A percentile compares a stretch with the other conserved stretches of the same genome.
These are phyloP conservation scores for Eulemur macaco DNA, from an alignment of 2,113 vertebrate genomes.

Conservation along the genomic window DNA sequence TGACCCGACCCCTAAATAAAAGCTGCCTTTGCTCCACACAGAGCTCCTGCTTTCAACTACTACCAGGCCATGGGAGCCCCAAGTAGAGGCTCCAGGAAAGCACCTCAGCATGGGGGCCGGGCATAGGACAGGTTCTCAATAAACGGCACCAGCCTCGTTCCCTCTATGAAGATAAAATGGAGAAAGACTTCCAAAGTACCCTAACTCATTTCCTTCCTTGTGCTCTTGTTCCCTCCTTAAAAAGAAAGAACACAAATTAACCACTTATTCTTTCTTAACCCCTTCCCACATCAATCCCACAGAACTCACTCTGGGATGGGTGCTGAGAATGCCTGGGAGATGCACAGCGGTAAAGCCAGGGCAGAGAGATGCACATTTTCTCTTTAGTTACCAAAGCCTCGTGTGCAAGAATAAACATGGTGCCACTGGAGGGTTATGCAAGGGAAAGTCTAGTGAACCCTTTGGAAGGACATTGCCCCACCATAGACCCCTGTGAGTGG, in stretches of 20 bases:
- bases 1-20: background rate
- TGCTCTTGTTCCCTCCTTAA: background rate
- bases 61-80: background rate
- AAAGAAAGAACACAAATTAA: background rate
- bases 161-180: background rate
- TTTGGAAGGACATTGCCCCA: background rate
- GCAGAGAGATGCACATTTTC: background rate
- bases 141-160: background rate
- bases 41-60: background rate
- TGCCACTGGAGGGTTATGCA: background rate
- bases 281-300: background rate
- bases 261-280: background rate
- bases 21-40: background rate
- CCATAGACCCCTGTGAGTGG: rapidly evolving
- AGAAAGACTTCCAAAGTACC: background rate
- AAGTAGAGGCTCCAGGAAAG: background rate
- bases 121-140: background rate
- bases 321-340: background rate
- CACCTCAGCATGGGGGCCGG: background rate
- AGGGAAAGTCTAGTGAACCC: background rate
- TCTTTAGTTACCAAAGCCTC: background rate
- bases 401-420: background rate
- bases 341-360: background rate
- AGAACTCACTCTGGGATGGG: rapidly evolving
- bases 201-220: background rate